Conservation (phyloP, 2,888 invertebrate genomes). For the Dynastes tityus region DNA sequence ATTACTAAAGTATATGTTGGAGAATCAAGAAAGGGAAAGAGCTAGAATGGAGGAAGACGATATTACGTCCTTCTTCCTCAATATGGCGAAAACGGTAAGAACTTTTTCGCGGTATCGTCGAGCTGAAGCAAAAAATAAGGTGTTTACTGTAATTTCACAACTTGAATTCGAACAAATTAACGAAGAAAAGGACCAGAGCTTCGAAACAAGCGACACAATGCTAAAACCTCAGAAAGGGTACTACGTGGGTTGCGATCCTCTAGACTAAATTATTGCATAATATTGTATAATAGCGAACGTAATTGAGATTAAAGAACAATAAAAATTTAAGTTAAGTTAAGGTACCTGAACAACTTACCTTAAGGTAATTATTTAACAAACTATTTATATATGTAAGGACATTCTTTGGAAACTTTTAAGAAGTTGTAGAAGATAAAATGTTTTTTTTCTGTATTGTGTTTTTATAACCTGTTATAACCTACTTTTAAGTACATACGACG, state of each 20-base stretch:
- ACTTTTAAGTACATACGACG: too few relatives aligned
- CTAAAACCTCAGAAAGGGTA: not conserved
- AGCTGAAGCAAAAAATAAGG: not conserved
- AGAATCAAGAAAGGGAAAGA: not conserved
- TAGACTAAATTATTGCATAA: not conserved
- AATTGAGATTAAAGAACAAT: not conserved
- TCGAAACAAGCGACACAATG: not conserved
- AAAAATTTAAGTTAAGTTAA: not conserved
- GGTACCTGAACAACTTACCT: not conserved
- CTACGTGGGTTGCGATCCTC: not conserved
- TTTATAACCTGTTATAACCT: too few relatives aligned
- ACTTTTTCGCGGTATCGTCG: conserved; percentile 10
- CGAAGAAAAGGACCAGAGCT: not conserved
- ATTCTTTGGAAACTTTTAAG: not conserved
- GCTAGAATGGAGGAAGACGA: not conserved
- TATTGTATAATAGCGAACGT: not conserved
- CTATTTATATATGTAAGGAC: not conserved
- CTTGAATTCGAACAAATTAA: conserved; percentile 12
- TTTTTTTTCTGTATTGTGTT: too few relatives aligned
- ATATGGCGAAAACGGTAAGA: conserved; percentile 12
- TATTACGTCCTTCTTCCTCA: conserved; percentile 1
- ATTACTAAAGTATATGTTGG: not conserved
- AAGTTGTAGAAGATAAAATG: not conserved
- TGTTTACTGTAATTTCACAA: not conserved
- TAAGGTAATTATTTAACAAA: not conserved